Percentiles rank a stretch among this genome's conserved stretches.
These are phyloP conservation scores for Nephotettix cincticeps DNA, from an alignment of 1,140 invertebrate genomes.

Conservation along the genomic window DNA sequence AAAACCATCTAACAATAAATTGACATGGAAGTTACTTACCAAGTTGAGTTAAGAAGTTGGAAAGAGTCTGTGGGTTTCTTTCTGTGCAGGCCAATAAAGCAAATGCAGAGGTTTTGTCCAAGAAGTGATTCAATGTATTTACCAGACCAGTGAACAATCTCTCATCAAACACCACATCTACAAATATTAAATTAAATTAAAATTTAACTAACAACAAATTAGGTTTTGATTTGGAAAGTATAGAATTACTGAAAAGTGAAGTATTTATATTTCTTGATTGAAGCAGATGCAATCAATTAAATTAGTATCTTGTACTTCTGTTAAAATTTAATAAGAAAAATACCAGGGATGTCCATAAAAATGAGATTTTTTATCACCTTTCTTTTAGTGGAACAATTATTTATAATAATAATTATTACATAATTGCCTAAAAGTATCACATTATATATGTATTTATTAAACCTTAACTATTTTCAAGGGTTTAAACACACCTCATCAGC, in stretches of 20 bases:
- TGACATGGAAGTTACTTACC: too few relatives aligned
- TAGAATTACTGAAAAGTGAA: background rate
- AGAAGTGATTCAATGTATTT: slow-evolving; percentile 6
- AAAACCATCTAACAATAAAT: too few relatives aligned
- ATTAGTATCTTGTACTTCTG: background rate
- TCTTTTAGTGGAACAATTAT: too few relatives aligned
- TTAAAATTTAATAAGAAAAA: background rate
- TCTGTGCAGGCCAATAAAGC: slow-evolving; percentile 26
- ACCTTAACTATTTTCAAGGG: too few relatives aligned
- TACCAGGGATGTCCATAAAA: background rate
- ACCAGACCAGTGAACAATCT: slow-evolving; percentile 17
- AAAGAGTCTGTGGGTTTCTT: slow-evolving; percentile 21
- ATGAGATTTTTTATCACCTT: background rate
- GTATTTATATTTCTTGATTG: background rate
- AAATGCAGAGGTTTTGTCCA: background rate
- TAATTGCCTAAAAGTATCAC: too few relatives aligned
- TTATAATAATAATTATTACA: too few relatives aligned
- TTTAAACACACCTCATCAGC: too few relatives aligned
- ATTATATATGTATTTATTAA: too few relatives aligned
- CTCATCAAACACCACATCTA: slow-evolving; percentile 28
- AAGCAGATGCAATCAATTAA: too few relatives aligned
- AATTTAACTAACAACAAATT: background rate
- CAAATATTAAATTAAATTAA: background rate
- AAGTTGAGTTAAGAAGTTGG: background rate
- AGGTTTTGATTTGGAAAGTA: background rate